Conservation (phyloP, 1,140 invertebrate species). For the Meloidogyne exigua region DNA sequence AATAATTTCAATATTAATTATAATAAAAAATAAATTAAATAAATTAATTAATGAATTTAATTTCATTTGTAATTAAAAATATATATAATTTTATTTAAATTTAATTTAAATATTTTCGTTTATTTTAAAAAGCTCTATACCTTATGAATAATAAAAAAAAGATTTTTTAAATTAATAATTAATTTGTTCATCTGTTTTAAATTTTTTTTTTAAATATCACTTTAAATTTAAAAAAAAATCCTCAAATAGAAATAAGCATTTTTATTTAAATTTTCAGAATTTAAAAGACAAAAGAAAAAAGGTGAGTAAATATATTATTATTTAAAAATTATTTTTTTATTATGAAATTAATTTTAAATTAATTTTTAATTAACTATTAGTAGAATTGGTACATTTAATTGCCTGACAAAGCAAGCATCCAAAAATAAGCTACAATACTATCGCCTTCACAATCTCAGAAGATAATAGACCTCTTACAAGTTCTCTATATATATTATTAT, state of each 20-base stretch:
- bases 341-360: no score
- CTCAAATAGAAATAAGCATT: neutral
- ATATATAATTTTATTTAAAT: neutral
- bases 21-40: neutral
- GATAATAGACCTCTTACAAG: no score
- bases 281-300: neutral
- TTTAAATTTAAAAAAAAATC: neutral
- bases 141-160: neutral
- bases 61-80: neutral
- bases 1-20: neutral
- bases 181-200: neutral
- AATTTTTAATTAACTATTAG: no score
- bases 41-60: neutral
- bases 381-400: no score
- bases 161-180: neutral
- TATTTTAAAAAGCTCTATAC: neutral
- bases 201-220: neutral
- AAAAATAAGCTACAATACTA: no score
- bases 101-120: neutral
- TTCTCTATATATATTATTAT: no score
- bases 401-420: no score
- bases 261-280: neutral
- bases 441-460: no score
- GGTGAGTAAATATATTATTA: neutral
- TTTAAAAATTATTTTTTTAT: no score